phyloP scores from a whole-genome alignment of 1,140 invertebrate species.

The Pissodes strobi region DNA sequence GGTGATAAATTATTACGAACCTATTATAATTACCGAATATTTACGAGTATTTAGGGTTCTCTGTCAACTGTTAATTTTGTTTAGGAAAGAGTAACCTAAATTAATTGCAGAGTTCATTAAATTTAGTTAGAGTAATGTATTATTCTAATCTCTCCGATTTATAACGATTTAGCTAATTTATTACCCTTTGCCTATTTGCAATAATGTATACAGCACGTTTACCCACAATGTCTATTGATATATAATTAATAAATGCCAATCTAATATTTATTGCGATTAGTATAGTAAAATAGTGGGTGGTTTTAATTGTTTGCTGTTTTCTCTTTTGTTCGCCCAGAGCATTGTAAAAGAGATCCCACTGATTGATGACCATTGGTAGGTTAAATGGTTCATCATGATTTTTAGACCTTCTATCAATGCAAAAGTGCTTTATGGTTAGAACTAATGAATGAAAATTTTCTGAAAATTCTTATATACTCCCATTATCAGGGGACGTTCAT shows the following conservation, averaged over 20 bases:
- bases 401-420: no score
- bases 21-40: conserved; percentile 20
- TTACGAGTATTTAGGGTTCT: conserved; percentile 20
- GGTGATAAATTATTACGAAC: conserved; percentile 14
- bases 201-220: conserved; percentile 12
- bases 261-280: no score
- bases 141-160: conserved; percentile 20
- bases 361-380: no score
- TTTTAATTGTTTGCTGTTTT: no score
- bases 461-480: no score
- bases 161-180: conserved; percentile 24
- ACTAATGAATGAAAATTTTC: no score
- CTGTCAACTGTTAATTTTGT: conserved; percentile 25
- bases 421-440: no score
- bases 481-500: no score
- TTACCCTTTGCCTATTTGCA: conserved; percentile 15
- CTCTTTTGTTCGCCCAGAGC: no score
- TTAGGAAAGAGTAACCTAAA: conserved; percentile 12
- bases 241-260: conserved; percentile 9
- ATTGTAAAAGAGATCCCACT: no score
- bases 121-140: conserved; percentile 24
- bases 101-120: conserved; percentile 27
- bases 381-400: no score
- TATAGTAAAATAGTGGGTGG: no score
- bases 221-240: conserved; percentile 7